Percentiles rank a stretch among this genome's conserved stretches.
phyloP scores from a whole-genome alignment of 1,140 invertebrate genomes.

The Camponotus floridanus region DNA sequence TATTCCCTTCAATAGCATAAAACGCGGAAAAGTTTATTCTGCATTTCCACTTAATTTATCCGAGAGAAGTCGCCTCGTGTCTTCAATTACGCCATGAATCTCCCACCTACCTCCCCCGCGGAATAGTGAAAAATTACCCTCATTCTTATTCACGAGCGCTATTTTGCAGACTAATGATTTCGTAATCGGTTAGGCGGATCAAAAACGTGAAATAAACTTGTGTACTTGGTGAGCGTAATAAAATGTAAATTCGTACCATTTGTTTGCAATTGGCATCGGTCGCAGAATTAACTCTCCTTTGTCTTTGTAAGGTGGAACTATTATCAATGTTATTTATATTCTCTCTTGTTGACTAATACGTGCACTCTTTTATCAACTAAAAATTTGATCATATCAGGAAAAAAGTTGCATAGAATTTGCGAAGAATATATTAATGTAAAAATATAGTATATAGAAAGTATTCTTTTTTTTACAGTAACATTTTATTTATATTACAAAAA shows the following conservation, averaged over 20 bases:
- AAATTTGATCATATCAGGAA: background rate
- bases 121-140: constrained; percentile 55
- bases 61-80: constrained; percentile 27
- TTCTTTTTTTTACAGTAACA: background rate
- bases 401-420: background rate
- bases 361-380: background rate
- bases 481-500: background rate
- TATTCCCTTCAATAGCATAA: constrained; percentile 43
- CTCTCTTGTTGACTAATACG: no score
- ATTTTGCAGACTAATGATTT: constrained; percentile 50
- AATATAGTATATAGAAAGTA: background rate
- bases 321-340: background rate
- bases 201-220: constrained; percentile 52
- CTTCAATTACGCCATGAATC: constrained; percentile 39
- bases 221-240: background rate
- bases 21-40: constrained; percentile 24
- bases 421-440: background rate
- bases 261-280: background rate
- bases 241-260: constrained; percentile 27
- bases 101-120: background rate
- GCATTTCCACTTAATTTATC: constrained; percentile 24
- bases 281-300: background rate
- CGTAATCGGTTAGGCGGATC: constrained; percentile 23
- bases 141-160: constrained; percentile 42
- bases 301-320: background rate